phyloP scores from a whole-genome alignment of 2,888 invertebrate species.

The Tromatobia lineatoria region DNA sequence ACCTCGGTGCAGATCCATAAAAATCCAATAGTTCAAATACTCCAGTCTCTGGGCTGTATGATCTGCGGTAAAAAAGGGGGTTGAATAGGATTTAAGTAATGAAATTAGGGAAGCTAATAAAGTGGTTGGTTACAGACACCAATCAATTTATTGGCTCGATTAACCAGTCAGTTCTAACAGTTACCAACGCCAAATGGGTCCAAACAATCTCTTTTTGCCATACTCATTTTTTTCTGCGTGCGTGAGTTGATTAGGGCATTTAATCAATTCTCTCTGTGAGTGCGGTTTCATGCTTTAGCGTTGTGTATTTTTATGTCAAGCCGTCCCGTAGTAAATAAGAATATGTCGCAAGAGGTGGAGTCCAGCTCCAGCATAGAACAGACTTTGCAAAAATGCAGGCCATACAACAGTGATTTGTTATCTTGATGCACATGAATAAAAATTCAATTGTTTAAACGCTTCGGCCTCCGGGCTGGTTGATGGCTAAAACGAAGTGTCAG shows the following conservation, averaged over 20 bases:
- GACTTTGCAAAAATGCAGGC: constrained; percentile 20
- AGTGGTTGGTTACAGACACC: too few species aligned
- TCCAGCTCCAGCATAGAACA: not conserved
- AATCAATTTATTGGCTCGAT: too few species aligned
- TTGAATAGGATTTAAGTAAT: not conserved
- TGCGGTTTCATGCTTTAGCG: too few species aligned
- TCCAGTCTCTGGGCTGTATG: not conserved
- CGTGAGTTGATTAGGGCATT: too few species aligned
- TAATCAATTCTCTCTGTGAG: too few species aligned
- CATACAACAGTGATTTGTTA: constrained; percentile 36
- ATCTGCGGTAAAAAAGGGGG: constrained; percentile 1
- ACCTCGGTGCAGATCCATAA: constrained; percentile 27
- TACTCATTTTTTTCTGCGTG: too few species aligned
- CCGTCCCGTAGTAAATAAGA: too few species aligned
- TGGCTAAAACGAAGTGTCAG: constrained; percentile 23
- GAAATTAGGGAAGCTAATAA: too few species aligned
- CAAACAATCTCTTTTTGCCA: too few species aligned
- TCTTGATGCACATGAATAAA: constrained; percentile 33
- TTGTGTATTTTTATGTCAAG: too few species aligned
- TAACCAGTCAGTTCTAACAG: too few species aligned
- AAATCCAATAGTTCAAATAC: constrained; percentile 37
- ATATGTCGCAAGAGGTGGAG: not conserved
- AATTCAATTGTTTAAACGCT: constrained; percentile 35
- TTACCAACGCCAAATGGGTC: too few species aligned
- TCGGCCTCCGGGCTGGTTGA: not conserved